Evolutionary conservation across 2,888 invertebrate genomes (phyloP), one percentile per base, ranked within the genome.

Genomic region (Graphium colonna): DNA sequence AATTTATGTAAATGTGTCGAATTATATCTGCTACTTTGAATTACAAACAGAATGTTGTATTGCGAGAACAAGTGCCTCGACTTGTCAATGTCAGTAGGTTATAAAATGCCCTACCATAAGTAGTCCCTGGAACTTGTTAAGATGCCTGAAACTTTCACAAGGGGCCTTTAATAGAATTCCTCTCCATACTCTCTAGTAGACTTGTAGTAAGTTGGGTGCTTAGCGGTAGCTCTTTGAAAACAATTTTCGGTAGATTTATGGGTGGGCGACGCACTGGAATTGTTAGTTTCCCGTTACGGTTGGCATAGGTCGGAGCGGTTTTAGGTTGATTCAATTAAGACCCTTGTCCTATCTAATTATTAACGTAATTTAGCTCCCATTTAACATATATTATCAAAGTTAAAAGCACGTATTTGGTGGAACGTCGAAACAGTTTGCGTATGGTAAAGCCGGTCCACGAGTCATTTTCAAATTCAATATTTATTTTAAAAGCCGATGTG

Each of bases 151-250:
- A 77, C 69, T 83, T 78, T 58, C 62, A 56, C 56, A 57, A 65
- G 67, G 65, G 63, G 65, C 74, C 69, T 78, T 79, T 76, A 77
- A 81, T 79, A 76, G 73, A 80, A 80, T 77, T 77, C 71, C 73
- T 64, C 60, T 61, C 55, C 59, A 63, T 64, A 70, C 65, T 66
- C 57, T 56, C 57, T 56, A 60, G 51, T 63, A 63, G 60, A 57
- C 59, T 57, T 55, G 50, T 46, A 39, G 45, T 43, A 61, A 67
- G 57, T 59, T 63, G 51, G 55, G 56, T 62, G 62, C 57, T 60
- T 63, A 61, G 60, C 57, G 59, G 58, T 63, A 61, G 55, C 58
- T 60, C 48, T 56, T 55, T 50, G 55, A 58, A 55, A 56, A 60
- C 57, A 60, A 57, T 57, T 57, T 43, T 18, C 16, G 52, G 38